phyloP scores from a whole-genome alignment of 2,797 vertebrate species.

The Cuculus canorus region DNA sequence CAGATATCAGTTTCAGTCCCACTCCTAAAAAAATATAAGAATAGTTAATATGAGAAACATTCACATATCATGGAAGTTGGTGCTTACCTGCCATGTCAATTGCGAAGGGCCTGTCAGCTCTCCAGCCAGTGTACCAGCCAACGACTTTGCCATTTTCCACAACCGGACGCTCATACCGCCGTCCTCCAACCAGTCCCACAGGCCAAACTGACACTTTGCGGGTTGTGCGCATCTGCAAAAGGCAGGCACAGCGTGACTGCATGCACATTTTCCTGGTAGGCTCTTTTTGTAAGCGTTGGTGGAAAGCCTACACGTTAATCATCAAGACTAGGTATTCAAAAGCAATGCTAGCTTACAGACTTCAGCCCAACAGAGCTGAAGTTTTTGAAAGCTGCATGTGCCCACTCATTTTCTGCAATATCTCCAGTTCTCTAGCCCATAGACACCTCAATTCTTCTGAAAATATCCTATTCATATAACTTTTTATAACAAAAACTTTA shows the following conservation, averaged over 20 bases:
- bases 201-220: slow-evolving; percentile 91
- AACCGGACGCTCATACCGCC: slow-evolving; percentile 88
- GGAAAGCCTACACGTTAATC: no score
- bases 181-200: slow-evolving; percentile 89
- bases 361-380: neutral
- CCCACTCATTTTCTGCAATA: neutral
- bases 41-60: neutral
- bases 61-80: accelerated
- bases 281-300: accelerated
- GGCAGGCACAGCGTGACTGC: neutral
- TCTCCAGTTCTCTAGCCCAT: neutral
- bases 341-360: neutral
- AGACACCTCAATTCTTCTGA: neutral
- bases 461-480: neutral
- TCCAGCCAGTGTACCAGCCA: slow-evolving; percentile 98
- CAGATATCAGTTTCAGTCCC: neutral
- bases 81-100: slow-evolving; percentile 97
- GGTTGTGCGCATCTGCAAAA: slow-evolving; percentile 88
- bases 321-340: neutral
- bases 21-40: neutral
- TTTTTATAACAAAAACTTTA: neutral
- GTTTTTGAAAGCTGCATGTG: neutral
- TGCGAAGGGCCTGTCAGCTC: slow-evolving; percentile 94
- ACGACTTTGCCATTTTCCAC: slow-evolving; percentile 90
- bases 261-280: accelerated